Base-by-base conservation (phyloP, 2,797 vertebrate genomes). In the Coregonus sp. region DNA sequence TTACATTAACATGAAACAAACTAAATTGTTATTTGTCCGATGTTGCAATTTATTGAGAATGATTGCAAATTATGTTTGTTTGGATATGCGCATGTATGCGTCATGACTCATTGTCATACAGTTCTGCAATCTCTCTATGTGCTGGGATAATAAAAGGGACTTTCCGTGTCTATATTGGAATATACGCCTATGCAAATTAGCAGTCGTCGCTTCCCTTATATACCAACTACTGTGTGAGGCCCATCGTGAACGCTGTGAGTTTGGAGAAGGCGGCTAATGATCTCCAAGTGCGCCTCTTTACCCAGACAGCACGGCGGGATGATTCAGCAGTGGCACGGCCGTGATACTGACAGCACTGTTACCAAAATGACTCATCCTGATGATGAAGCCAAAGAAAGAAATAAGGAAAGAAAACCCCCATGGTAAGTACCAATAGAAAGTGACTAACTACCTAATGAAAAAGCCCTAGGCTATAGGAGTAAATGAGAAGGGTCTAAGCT, bases 161-260 rank as follows among this genome's bases (percentile, higher is more conserved):
- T 87, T 87, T 87, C 85, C 85, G 61, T 80, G 54, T 72, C 76
- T 81, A 69, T 77, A 83, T 82, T 85, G 85, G 83, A 87, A 87
- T 81, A 80, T 81, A 83, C 85, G 81, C 75, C 74, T 80, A 87
- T 87, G 85, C 87, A 89, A 89, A 89, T 86, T 33, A 77, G 76
- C 11, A 40, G 72, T 47, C 73, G 74, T 82, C 77, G 18, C 65
- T 81, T 76, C 75, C 72, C 80, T 82, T 87, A 87, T 85, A 87
- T 86, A 81, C 71, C 73, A 47, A 47, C 40, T 47, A 37, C 51
- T 37, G 61, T 56, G 29, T 40, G 33, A 73, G 74, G 75, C 74
- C 75, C 37, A 54, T n/a, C 35, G 31, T 51, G 68, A 66, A 65
- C 67, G 67, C 70, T 1, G 25, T 11, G 61, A 65, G 61, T 11